A percentile compares a stretch with the other conserved stretches of the same genome.
Evolutionary conservation across 2,113 vertebrate species (phyloP).

Genomic region (Drymodes brunneopygia): DNA sequence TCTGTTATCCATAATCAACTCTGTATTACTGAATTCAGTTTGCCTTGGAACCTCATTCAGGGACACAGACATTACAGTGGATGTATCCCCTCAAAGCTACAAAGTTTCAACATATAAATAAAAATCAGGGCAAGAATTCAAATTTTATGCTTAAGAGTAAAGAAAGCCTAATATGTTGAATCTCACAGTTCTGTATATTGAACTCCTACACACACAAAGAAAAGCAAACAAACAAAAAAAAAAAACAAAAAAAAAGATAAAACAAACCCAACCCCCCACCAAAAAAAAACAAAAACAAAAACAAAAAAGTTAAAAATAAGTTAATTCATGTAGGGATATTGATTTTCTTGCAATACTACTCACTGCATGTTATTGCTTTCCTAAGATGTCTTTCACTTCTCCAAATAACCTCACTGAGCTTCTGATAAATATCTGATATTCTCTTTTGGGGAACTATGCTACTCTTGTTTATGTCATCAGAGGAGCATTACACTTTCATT

Average conservation of each 20-base stretch:
- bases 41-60: neutral
- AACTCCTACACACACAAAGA: neutral
- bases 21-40: constrained; percentile 25
- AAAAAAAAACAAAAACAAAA: neutral
- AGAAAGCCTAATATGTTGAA: neutral
- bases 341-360: neutral
- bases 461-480: constrained; percentile 19
- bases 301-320: neutral
- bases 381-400: neutral
- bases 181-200: neutral
- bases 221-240: neutral
- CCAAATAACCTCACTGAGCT: constrained; percentile 9
- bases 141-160: constrained; percentile 10
- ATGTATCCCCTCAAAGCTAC: neutral
- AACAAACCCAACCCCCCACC: too few species aligned
- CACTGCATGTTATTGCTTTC: neutral
- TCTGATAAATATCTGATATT: neutral
- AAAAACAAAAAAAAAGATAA: too few species aligned
- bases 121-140: neutral
- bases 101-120: constrained; percentile 1
- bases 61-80: neutral
- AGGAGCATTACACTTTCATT: constrained; percentile 35
- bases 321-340: neutral
- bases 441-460: neutral
- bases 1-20: constrained; percentile 41